phyloP scores from a whole-genome alignment of 2,888 invertebrate species.

The Sesia bembeciformis region DNA sequence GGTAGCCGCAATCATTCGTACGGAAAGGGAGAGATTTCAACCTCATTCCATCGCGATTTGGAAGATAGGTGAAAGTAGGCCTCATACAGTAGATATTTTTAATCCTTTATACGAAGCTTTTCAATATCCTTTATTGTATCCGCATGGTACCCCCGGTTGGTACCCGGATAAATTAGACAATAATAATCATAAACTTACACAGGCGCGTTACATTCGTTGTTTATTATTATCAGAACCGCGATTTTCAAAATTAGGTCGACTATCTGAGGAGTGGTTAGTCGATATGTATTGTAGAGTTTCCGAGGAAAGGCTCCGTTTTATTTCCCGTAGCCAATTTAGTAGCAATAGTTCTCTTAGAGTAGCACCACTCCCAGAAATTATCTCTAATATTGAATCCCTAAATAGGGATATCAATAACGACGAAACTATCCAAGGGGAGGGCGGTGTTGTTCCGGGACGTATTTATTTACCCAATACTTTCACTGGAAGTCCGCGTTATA shows the following conservation, averaged over 20 bases:
- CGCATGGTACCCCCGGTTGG: slow-evolving; percentile 2
- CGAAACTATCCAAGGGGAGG: slow-evolving; percentile 2
- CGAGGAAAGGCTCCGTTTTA: slow-evolving; percentile 4
- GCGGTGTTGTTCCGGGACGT: slow-evolving; percentile 1
- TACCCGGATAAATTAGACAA: slow-evolving; percentile 1
- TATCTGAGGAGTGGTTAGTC: slow-evolving; percentile 7
- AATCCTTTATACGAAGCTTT: slow-evolving; percentile 5
- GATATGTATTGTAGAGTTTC: slow-evolving; percentile 6
- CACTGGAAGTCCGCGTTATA: slow-evolving; percentile 5
- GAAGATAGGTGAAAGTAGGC: slow-evolving; percentile 7
- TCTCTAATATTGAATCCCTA: background rate
- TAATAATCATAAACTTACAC: slow-evolving; percentile 1
- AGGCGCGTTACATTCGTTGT: slow-evolving; percentile 3
- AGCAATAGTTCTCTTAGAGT: background rate
- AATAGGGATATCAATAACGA: background rate
- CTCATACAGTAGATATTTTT: slow-evolving; percentile 5
- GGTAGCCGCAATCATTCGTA: slow-evolving; percentile 6
- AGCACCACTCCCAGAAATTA: background rate
- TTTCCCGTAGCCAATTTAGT: background rate
- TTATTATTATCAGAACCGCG: slow-evolving; percentile 3
- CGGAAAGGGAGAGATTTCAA: slow-evolving; percentile 2
- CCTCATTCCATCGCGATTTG: slow-evolving; percentile 7
- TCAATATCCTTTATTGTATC: slow-evolving; percentile 2
- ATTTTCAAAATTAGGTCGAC: slow-evolving; percentile 2
- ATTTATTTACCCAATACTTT: slow-evolving; percentile 4